Percentiles rank a stretch among this genome's conserved stretches.
These are phyloP conservation scores for Pseudotriccus pelzelni DNA, from an alignment of 2,797 vertebrate genomes.

Conservation along the genomic window DNA sequence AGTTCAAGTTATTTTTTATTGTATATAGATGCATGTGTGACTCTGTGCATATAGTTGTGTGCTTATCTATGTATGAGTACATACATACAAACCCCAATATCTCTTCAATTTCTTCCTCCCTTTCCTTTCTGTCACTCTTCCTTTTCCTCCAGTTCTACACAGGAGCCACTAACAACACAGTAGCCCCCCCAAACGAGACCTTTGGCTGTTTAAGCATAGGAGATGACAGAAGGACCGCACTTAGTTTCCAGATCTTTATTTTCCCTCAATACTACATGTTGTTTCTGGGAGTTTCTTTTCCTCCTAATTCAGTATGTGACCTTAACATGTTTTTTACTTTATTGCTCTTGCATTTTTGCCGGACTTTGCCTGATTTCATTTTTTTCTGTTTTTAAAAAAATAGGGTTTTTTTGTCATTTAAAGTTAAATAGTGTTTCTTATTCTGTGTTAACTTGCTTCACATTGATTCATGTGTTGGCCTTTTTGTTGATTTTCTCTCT, in stretches of 20 bases:
- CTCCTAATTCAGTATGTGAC: not conserved
- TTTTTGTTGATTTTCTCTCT: not conserved
- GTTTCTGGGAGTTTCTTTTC: not conserved
- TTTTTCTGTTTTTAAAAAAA: not conserved
- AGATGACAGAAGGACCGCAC: not conserved
- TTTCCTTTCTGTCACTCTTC: not conserved
- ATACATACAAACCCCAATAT: fast-evolving
- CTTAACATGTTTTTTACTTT: not conserved
- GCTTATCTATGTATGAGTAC: not conserved
- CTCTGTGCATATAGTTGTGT: not conserved
- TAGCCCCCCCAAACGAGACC: not conserved
- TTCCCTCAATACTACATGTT: not conserved
- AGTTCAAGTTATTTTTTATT: not conserved
- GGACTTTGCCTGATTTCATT: not conserved
- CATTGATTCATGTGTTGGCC: not conserved
- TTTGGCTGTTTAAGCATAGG: not conserved
- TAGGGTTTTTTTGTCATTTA: not conserved
- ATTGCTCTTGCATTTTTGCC: not conserved
- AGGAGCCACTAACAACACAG: not conserved
- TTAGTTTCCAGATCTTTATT: not conserved
- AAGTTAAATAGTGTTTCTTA: not conserved
- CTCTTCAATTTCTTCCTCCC: not conserved
- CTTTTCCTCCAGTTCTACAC: not conserved
- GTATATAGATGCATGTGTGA: fast-evolving
- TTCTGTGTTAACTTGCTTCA: not conserved